Evolutionary conservation across 2,888 invertebrate species (phyloP), one percentile per base, ranked within the genome.

Genomic region (Leuctra nigra): DNA sequence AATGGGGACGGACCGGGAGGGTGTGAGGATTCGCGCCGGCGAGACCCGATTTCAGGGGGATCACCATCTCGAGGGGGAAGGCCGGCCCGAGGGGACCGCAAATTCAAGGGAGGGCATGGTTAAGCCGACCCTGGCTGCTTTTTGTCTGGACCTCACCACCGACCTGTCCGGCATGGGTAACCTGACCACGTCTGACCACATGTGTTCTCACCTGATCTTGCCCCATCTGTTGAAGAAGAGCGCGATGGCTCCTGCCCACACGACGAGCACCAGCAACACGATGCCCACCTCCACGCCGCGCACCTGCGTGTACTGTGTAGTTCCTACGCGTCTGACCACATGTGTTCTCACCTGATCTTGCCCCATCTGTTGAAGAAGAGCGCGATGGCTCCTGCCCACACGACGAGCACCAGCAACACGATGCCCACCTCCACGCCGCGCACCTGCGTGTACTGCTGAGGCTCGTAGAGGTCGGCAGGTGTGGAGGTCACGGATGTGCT

Each of bases 261-360:
- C 86, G 68, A 87, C 77, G 61, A 91, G 77, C 56, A 90, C 90
- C 68, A 90, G 74, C 25, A 88, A 82, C 57, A 91, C 90, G 68
- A 94, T 91, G 62, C 90, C 91, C 66, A 93, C 87, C 76, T 93
- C 93, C 64, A 92, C 91, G 54, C 91, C 90, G 63, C 91, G 83
- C 68, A 93, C 90, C 86, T 91, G 74, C 38, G 68, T 70, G 54
- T 58, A 58, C 22, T 48, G 54, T n/a, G n/a, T n/a, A n/a, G n/a
- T n/a, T n/a, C n/a, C n/a, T n/a, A n/a, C n/a, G n/a, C n/a, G n/a
- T n/a, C n/a, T n/a, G n/a, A n/a, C n/a, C 3, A 47, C 18, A 92
- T 92, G 46, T 92, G 82, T 48, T 6, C 14, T 29, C 11, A 48
- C 50, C 50, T 50, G 61, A 91, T 91, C 74, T 91, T 91, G 56